Base-by-base conservation (phyloP, 2,113 vertebrate species). In the Corythoichthys intestinalis region DNA sequence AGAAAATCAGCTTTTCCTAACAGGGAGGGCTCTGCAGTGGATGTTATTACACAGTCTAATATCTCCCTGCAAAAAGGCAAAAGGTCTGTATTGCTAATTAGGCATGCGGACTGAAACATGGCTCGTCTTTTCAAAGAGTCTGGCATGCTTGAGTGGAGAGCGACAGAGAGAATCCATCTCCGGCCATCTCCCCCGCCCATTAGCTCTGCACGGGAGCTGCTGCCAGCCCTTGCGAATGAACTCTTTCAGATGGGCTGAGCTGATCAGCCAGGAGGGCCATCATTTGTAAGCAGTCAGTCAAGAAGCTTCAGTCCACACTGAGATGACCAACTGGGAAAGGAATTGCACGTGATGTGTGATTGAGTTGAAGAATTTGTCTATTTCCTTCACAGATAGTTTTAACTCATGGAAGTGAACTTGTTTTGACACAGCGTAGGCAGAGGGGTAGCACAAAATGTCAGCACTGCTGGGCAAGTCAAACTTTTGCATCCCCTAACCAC, bases 91-190 rank as follows among this genome's bases (percentile, higher is more conserved):
- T 78, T 82, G 77, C 82, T 88, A 90, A 90, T 92, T 90, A 90
- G 81, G 80, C 73, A 81, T 41, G 66, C 65, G 69, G 73, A 79
- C 73, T 81, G 75, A 81, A 86, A 83, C 82, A 85, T 73, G 78
- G 82, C 75, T 83, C 76, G 75, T 85, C 76, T 85, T 79, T 82
- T 85, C 82, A 85, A 86, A 84, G 75, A 79, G 75, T 67, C 74
- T 86, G 86, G 78, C 82, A 86, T 74, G 82, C 80, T 87, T 63
- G 72, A 77, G 78, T 69, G 61, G 77, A 85, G 81, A 81, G 72
- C 82, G 85, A 89, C 78, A 83, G 82, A 77, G 71, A 60, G 81
- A 82, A 91, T 90, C 77, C 76, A 83, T 87, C 83, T 85, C 86
- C 65, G 70, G 72, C 68, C 76, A 46, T 60, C 76, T 66, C 66